These are phyloP conservation scores for Maniola hyperantus DNA, from an alignment of 2,888 invertebrate genomes.

Conservation along the genomic window DNA sequence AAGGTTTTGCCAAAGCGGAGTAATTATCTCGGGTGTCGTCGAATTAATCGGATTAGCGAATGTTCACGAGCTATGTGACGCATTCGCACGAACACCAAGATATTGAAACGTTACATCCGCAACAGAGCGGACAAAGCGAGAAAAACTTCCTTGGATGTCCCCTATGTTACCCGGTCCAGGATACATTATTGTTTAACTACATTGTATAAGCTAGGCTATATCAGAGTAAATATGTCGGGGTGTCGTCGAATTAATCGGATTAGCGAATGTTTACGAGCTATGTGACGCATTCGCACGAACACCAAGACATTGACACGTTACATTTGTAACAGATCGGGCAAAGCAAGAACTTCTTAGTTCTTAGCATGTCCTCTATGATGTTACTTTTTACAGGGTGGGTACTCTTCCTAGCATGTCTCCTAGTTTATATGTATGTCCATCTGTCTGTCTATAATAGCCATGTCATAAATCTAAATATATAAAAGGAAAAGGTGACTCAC, in stretches of 20 bases:
- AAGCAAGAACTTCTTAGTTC: neutral
- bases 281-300: slow-evolving; percentile 21
- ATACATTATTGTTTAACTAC: too few relatives aligned
- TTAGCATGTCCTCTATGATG: too few relatives aligned
- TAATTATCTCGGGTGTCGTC: slow-evolving; percentile 39
- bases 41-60: slow-evolving; percentile 41
- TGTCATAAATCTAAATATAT: too few relatives aligned
- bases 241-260: slow-evolving; percentile 40
- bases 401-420: too few relatives aligned
- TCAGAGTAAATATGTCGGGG: too few relatives aligned
- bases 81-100: slow-evolving; percentile 15
- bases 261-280: slow-evolving; percentile 34
- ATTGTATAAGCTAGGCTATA: too few relatives aligned
- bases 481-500: too few relatives aligned
- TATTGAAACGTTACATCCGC: neutral
- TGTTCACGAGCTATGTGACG: slow-evolving; percentile 29
- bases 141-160: neutral
- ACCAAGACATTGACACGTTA: neutral
- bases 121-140: neutral
- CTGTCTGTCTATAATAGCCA: too few relatives aligned
- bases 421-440: too few relatives aligned
- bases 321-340: neutral
- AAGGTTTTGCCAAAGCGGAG: slow-evolving; percentile 37
- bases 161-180: too few relatives aligned
- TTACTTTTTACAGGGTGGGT: too few relatives aligned